Conservation (phyloP, 1,140 invertebrate species). For the Magallana gigas region DNA sequence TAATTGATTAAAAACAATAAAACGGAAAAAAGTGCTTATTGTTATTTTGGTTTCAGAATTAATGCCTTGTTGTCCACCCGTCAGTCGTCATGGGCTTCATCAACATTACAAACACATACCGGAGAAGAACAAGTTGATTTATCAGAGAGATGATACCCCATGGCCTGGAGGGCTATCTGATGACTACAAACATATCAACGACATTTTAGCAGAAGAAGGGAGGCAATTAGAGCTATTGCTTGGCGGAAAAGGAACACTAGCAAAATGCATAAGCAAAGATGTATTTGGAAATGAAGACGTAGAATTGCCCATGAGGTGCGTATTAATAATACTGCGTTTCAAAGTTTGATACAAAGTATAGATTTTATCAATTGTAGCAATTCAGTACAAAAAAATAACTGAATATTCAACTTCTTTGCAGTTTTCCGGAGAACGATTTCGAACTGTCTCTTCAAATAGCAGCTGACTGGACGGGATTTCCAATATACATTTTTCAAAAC, state of each 20-base stretch:
- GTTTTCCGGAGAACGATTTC: not conserved
- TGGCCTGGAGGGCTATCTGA: not conserved
- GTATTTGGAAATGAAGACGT: slow-evolving; percentile 20
- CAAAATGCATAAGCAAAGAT: slow-evolving; percentile 11
- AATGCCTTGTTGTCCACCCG: not conserved
- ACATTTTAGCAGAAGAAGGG: not conserved
- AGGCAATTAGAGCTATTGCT: not conserved
- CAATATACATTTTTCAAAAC: not conserved
- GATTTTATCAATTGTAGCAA: not conserved
- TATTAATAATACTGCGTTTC: not conserved
- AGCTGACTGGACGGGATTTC: not conserved
- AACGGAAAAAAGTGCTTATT: no score
- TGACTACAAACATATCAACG: not conserved
- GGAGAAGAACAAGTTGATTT: not conserved
- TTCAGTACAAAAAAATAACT: no score
- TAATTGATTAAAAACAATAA: no score
- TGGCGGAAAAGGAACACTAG: not conserved
- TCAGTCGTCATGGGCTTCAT: not conserved
- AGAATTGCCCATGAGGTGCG: no score
- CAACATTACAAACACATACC: not conserved
- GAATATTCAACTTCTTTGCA: no score
- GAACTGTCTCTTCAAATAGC: not conserved
- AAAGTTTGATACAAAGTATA: not conserved
- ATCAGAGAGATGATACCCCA: not conserved
- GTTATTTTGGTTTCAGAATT: not conserved